Base-by-base conservation (phyloP, 2,888 invertebrate genomes). In the Lamellibrachia satsuma region DNA sequence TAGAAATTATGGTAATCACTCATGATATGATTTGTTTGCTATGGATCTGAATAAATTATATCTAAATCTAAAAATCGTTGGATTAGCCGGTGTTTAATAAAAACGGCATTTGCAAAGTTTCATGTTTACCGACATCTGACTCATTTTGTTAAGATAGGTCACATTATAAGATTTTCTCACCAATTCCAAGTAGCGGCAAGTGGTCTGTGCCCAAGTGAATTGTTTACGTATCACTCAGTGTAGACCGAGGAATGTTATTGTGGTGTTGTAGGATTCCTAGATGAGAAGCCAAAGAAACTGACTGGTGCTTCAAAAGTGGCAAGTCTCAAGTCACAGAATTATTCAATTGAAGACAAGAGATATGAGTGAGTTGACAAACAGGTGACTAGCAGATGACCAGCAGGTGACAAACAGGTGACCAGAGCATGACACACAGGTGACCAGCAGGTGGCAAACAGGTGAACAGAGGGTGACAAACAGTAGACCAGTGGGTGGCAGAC, bases 291-390 rank as follows among this genome's bases (percentile, higher is more conserved):
- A 97, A 97, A 97, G 93, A 98, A 98, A 96, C 96, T 98, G n/a
- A 97, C 97, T 0, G 97, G 97, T 22, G 98, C 98, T 91, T 97
- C 98, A 0, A 97, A 95, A 90, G 94, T 98, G 22, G 94, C 94
- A 90, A 94, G 95, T 39, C 92, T 96, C 11, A 94, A 95, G 92
- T 96, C 96, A 15, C 95, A 95, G 94, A 96, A 96, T 93, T 96
- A 96, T 94, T 96, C 96, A 55, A 96, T 96, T 92, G 96, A 96
- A 92, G 96, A 96, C 94, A 96, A 96, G 93, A 92, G 96, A 94
- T 96, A 96, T 92, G 96, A 96, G 96, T 96, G 94, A 94, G 96
- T 95, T 75, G 75, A 75, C 75, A 75, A n/a, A 75, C 22, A 22
- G 15, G 7, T 60, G 9, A 60, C 60, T 15, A 0, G 22, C 15